A percentile compares a stretch with the other conserved stretches of the same genome.
Conservation (phyloP, 1,140 invertebrate genomes). For the Ganaspis sp. region DNA sequence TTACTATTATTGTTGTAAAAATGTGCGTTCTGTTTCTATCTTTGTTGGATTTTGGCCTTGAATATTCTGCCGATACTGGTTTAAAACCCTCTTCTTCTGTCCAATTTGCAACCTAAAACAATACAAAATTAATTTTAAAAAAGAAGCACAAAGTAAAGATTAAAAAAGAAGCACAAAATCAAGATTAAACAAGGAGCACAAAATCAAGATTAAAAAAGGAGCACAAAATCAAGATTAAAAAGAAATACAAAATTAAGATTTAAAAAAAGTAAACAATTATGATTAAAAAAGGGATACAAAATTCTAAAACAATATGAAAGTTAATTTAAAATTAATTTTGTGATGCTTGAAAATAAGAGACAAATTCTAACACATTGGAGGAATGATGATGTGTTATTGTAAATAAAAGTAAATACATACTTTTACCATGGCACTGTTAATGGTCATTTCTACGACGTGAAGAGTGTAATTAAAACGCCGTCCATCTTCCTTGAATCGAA, state of each 20-base stretch:
- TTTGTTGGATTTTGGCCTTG: conserved; percentile 82
- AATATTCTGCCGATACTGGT: conserved; percentile 86
- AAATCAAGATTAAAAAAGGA: too few relatives aligned
- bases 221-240: too few relatives aligned
- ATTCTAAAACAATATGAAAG: too few relatives aligned
- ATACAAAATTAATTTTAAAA: not conserved
- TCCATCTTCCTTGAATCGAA: conserved; percentile 92
- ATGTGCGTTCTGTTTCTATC: conserved; percentile 93
- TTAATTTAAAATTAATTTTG: too few relatives aligned
- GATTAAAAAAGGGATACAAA: too few relatives aligned
- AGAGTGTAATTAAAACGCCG: conserved; percentile 92
- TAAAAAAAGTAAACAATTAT: not conserved
- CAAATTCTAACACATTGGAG: too few relatives aligned
- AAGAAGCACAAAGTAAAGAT: conserved; percentile 12
- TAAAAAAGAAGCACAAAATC: conserved; percentile 9
- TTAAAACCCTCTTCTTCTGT: conserved; percentile 88
- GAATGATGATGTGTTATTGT: too few relatives aligned
- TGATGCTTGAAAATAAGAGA: too few relatives aligned
- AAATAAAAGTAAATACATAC: conserved; percentile 75
- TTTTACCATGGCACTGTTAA: conserved; percentile 90
- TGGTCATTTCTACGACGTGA: conserved; percentile 94
- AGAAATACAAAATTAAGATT: too few relatives aligned
- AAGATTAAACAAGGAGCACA: too few relatives aligned
- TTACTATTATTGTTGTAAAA: conserved; percentile 93
- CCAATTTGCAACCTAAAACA: conserved; percentile 89